A percentile compares a stretch with the other conserved stretches of the same genome.
phyloP scores from a whole-genome alignment of 2,113 vertebrate species.

The Brachirus orientalis region DNA sequence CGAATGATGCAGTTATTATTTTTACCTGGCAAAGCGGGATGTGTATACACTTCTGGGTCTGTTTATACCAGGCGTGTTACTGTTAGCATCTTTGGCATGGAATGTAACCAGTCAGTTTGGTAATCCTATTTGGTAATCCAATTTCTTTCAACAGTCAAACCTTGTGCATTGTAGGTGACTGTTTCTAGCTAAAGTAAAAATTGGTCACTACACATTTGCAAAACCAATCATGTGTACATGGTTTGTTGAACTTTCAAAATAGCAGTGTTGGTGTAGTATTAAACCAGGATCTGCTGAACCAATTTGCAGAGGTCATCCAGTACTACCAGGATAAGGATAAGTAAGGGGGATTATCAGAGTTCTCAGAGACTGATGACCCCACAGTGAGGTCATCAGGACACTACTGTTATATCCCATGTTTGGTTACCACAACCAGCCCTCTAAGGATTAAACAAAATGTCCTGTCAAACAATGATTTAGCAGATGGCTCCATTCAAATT shows the following conservation, averaged over 20 bases:
- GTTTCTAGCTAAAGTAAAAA: no score
- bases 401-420: slow-evolving; percentile 31
- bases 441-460: slow-evolving; percentile 38
- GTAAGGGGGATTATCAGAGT: slow-evolving; percentile 56
- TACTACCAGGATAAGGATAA: slow-evolving; percentile 42
- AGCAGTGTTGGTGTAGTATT: neutral
- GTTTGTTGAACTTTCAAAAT: slow-evolving; percentile 1
- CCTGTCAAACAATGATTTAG: slow-evolving; percentile 28
- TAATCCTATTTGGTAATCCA: no score
- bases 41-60: no score
- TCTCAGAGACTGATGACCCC: slow-evolving; percentile 37
- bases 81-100: no score
- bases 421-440: slow-evolving; percentile 18
- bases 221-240: neutral
- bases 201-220: no score
- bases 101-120: no score
- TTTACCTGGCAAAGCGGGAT: no score
- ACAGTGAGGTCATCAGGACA: slow-evolving; percentile 26
- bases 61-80: no score
- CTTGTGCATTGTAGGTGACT: no score
- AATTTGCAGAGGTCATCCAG: slow-evolving; percentile 19
- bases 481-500: slow-evolving; percentile 21
- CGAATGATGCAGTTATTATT: no score
- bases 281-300: slow-evolving; percentile 22
- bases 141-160: no score